phyloP scores from a whole-genome alignment of 2,113 vertebrate genomes.

The Nothobranchius furzeri region DNA sequence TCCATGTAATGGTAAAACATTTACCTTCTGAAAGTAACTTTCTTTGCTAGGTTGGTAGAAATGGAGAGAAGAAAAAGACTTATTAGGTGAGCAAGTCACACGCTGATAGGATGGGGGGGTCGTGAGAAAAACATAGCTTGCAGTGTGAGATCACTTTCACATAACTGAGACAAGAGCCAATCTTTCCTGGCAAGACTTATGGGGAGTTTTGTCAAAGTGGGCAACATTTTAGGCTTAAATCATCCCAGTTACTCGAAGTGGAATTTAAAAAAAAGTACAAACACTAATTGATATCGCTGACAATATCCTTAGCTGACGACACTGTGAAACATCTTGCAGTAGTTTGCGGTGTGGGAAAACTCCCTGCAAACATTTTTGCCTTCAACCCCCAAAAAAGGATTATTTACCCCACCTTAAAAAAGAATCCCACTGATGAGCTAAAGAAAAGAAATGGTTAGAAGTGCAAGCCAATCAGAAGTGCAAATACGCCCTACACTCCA shows the following conservation, averaged over 20 bases:
- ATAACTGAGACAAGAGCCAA: conserved; percentile 41
- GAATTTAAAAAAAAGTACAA: conserved; percentile 65
- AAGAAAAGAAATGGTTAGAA: conserved; percentile 18
- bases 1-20: conserved; percentile 56
- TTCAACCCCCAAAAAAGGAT: conserved; percentile 38
- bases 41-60: conserved; percentile 52
- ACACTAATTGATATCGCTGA: conserved; percentile 71
- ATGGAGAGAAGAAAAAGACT: conserved; percentile 28
- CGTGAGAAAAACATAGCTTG: conserved; percentile 25
- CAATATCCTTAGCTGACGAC: conserved; percentile 65
- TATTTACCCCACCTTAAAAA: conserved; percentile 32
- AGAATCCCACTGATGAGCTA: conserved; percentile 48
- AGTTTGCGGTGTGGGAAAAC: conserved; percentile 72
- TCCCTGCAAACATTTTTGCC: conserved; percentile 63
- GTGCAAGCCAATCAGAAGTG: conserved; percentile 31
- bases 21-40: conserved; percentile 61
- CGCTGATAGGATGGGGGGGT: background rate
- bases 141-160: conserved; percentile 28
- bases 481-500: background rate
- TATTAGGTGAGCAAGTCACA: conserved; percentile 6
- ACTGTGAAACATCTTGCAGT: conserved; percentile 76
- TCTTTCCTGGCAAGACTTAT: conserved; percentile 62
- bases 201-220: conserved; percentile 40
- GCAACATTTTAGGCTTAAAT: conserved; percentile 38
- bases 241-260: conserved; percentile 44